Base-by-base conservation (phyloP, 2,113 vertebrate species). In the Casuarius casuarius region DNA sequence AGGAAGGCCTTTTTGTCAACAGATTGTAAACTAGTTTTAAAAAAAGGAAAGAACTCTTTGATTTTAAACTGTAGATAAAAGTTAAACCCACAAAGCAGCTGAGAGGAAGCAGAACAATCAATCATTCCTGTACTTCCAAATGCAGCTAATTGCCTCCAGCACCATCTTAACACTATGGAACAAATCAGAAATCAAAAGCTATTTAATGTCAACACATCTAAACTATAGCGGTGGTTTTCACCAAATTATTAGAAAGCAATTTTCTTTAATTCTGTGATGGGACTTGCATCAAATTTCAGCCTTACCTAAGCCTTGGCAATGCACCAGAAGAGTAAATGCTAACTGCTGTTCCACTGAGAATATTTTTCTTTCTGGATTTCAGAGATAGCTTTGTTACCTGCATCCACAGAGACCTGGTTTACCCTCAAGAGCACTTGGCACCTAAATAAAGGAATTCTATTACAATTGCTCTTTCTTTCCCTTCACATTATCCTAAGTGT, bases 11-110 rank as follows among this genome's bases (percentile, higher is more conserved):
- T 83, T 95, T 67, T 67, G 67, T 79, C 79, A 88, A 85, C 63
- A 89, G 85, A 94, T 48, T 94, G 54, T 56, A 96, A 95, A 92
- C 71, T 75, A 78, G 58, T 84, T 76, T 5, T 3, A 12, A 62
- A 90, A 94, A 67, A 56, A 73, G 40, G 51, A 79, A 78, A 74
- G n/a, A 74, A 33, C 11, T 21, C 46, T 90, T 76, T 95, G 87
- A 63, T 96, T 94, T 90, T 66, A 88, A 91, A 75, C 61, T 88
- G 75, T 58, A 95, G 91, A 92, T 92, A 90, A 86, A 97, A 97
- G 89, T 90, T 82, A 88, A 94, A 93, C 48, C 42, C 89, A 94
- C 84, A 83, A 63, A 97, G 92, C 82, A 90, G 91, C 65, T 73
- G 84, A 94, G 89, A 91, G 35, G 38, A 90, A 95, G 90, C 77